These are phyloP conservation scores for Venustoraphidia nigricollis DNA, from an alignment of 2,888 invertebrate genomes.

Conservation along the genomic window DNA sequence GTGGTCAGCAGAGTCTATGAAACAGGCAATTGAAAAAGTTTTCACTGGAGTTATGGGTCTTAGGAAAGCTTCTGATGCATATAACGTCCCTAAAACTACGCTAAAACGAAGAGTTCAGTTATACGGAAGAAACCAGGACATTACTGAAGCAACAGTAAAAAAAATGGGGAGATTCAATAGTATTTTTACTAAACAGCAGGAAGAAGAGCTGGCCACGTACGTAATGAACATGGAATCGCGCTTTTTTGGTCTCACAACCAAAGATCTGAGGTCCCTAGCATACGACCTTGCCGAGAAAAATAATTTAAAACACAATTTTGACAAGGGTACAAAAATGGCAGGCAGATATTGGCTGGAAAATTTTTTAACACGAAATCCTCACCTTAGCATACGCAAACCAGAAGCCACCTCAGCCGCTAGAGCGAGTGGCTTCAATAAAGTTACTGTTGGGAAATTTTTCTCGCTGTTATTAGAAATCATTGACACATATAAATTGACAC, in stretches of 20 bases:
- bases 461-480: background rate
- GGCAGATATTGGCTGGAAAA: conserved; percentile 9
- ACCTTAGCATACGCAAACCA: conserved; percentile 12
- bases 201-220: conserved; percentile 6
- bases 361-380: conserved; percentile 6
- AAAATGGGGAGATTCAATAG: background rate
- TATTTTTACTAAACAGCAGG: conserved; percentile 1
- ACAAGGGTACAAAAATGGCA: conserved; percentile 7
- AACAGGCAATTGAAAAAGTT: no score
- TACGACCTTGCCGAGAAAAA: conserved; percentile 6
- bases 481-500: conserved; percentile 7
- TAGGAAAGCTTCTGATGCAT: no score
- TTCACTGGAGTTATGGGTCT: no score
- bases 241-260: conserved; percentile 8
- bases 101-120: no score
- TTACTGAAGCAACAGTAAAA: background rate
- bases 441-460: conserved; percentile 14
- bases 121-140: no score
- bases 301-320: conserved; percentile 5
- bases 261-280: conserved; percentile 7
- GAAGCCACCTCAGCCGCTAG: conserved; percentile 17
- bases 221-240: conserved; percentile 7
- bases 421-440: conserved; percentile 20
- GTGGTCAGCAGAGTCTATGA: no score
- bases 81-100: no score